Evolutionary conservation across 2,113 vertebrate species (phyloP), one percentile per base, ranked within the genome.

Genomic region (Chrysochloris asiatica): DNA sequence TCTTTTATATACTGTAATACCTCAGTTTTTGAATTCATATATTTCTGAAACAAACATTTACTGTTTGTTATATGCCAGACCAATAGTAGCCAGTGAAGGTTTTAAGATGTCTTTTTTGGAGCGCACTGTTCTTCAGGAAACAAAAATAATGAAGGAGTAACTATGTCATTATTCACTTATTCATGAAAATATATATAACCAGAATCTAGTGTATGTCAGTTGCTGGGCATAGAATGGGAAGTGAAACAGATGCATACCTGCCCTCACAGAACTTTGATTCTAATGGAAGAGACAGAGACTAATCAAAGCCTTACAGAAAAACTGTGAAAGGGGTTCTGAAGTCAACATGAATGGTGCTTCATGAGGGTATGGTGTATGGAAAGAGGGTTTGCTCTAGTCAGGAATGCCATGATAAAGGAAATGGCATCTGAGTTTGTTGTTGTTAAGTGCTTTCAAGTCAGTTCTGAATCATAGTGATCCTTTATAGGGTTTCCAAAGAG

Each of bases 131-230:
- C 71, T 86, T 67, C 67, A 22, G 10, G 50, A 59, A 92, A 80
- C 59, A n/a, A 88, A 47, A 80, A 54, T 48, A 69, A 21, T 38
- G 48, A 90, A 90, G 77, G 54, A 84, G 50, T 93, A 81, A 85
- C 28, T 72, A 17, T 43, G 14, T 28, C 22, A 65, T 81, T 38
- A 86, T n/a, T 85, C 30, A 88, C 38, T 88, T n/a, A 94, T 80
- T 71, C 14, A 75, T 82, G 81, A 82, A 87, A 87, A 86, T 19
- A 36, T 83, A 54, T 43, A 84, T 85, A 86, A 56, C 14, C 4
- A 85, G 10, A 22, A 47, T n/a, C 11, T 6, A 19, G 54, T 67
- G 4, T n/a, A 47, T 69, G 6, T 41, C 71, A 78, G n/a, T 0
- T 7, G 79, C 0, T 38, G 22, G 36, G 8, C 8, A 79, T 61